Base-by-base conservation (phyloP, 2,888 invertebrate species). In the Lycia hirtaria region DNA sequence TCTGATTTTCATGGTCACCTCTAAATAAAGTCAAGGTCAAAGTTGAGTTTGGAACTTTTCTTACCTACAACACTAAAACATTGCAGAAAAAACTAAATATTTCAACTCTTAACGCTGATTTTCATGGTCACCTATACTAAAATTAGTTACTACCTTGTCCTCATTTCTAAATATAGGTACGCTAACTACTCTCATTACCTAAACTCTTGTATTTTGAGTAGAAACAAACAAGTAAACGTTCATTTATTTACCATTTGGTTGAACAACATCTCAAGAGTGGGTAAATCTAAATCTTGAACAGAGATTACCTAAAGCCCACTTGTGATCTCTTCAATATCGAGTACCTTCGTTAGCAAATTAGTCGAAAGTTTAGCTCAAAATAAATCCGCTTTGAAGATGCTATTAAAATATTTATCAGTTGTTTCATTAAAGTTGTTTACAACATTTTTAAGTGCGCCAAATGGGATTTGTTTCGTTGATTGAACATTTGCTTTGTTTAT, bases 341-440 rank as follows among this genome's bases (percentile, higher is more conserved):
- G 38, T 17, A 7, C 28, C 14, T 35, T 24, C 4, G 12, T 41
- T 26, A 41, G 19, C 22, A 54, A 32, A 47, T 40, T 30, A 45
- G 38, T 14, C 24, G 7, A 17, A 32, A 2, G 9, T n/a, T 33
- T 43, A 54, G 26, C 37, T 48, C 12, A 26, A 44, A 44, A 30
- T 26, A n/a, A 41, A 43, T 49, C 22, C 20, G 14, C 54, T 56
- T 56, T 50, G 56, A 56, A 35, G 49, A 33, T 33, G 33, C 35
- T 56, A 50, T 40, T 50, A 40, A 45, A 56, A 56, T 50, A 56
- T 56, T 51, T 50, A 56, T 56, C 50, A 40, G 45, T 33, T 7
- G 24, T 32, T 44, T 56, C 32, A 45, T 56, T 50, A 50, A n/a
- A 2, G 37, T 45, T 56, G 56, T 56, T 56, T 56, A 56, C 44